Evolutionary conservation across 2,888 invertebrate species (phyloP).

Genomic region (Aethes cnicana): DNA sequence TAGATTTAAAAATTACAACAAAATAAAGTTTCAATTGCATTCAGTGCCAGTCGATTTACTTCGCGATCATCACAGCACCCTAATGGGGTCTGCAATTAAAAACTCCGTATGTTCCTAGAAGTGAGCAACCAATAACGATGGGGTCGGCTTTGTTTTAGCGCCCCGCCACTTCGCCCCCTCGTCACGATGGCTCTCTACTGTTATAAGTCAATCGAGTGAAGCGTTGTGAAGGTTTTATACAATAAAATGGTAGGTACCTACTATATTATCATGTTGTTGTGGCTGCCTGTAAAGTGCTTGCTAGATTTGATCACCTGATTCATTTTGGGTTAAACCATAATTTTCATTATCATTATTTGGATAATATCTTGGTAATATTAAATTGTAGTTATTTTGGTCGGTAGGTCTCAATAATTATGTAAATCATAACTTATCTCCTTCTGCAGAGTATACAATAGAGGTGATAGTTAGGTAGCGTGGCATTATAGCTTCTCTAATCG

Average conservation of each 20-base stretch:
- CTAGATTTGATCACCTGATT: too few species aligned
- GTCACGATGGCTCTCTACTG: conserved; percentile 67
- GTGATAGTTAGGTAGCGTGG: too few species aligned
- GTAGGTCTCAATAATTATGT: too few species aligned
- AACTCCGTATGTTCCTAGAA: conserved; percentile 62
- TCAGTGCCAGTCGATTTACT: not conserved
- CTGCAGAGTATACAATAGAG: too few species aligned
- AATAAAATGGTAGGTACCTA: too few species aligned
- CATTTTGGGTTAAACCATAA: too few species aligned
- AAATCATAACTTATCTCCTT: too few species aligned
- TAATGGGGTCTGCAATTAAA: conserved; percentile 49
- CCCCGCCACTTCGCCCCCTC: conserved; percentile 55
- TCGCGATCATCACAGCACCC: not conserved
- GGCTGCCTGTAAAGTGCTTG: conserved; percentile 1
- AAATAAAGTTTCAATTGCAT: not conserved
- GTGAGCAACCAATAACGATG: conserved; percentile 63
- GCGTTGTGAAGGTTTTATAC: conserved; percentile 34
- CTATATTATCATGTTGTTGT: not conserved
- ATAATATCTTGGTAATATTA: too few species aligned
- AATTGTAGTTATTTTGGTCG: too few species aligned
- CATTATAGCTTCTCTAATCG: too few species aligned
- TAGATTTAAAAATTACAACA: too few species aligned
- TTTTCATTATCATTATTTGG: too few species aligned
- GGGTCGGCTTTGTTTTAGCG: conserved; percentile 65
- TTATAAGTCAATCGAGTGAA: conserved; percentile 67